Evolutionary conservation across 2,113 vertebrate species (phyloP).

Genomic region (Clupea harengus): DNA sequence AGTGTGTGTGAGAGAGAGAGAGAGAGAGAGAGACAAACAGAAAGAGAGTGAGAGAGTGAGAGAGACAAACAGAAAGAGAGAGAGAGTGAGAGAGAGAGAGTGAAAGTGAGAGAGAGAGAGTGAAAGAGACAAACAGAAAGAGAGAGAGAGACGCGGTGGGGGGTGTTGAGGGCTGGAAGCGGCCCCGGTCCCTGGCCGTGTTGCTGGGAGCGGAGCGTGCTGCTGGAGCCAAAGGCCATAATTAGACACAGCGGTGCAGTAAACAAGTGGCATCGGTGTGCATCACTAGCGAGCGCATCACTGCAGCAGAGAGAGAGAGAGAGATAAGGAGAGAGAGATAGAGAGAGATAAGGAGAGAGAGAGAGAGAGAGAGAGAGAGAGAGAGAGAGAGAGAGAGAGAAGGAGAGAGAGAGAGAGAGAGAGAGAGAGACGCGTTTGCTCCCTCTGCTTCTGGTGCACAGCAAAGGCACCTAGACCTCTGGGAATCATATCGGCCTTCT

Average conservation of each 20-base stretch:
- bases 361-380: neutral
- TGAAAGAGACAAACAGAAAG: neutral
- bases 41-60: neutral
- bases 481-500: neutral
- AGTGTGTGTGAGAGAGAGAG: too few species aligned
- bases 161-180: neutral
- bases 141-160: neutral
- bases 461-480: slow-evolving; percentile 1
- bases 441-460: neutral
- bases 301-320: neutral
- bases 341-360: neutral
- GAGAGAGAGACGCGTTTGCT: neutral
- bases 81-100: neutral
- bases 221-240: slow-evolving; percentile 14
- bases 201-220: neutral
- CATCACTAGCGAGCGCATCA: neutral
- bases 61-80: neutral
- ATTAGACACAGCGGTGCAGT: slow-evolving; percentile 29
- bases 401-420: neutral
- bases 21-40: neutral
- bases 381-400: neutral
- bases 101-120: neutral
- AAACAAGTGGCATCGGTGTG: slow-evolving; percentile 17
- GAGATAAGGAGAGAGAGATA: neutral
- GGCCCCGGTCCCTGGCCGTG: neutral